Evolutionary conservation across 2,113 vertebrate genomes (phyloP).

Genomic region (Gymnorhina tibicen): DNA sequence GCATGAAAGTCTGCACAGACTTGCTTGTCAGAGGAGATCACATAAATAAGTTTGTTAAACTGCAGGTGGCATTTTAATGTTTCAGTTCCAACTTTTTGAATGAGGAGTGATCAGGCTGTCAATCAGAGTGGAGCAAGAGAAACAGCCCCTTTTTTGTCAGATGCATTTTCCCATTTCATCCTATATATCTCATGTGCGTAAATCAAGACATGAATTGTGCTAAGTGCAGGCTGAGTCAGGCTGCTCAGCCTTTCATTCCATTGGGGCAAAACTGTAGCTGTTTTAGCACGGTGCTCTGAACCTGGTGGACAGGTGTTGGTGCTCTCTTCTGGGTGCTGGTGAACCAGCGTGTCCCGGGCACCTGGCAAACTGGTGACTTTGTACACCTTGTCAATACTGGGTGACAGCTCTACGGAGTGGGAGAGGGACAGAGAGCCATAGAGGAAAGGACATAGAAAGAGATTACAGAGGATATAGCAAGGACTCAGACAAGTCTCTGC

Average conservation of each 20-base stretch:
- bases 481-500: background rate
- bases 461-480: background rate
- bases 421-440: background rate
- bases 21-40: background rate
- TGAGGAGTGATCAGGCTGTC: background rate
- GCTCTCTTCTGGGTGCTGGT: background rate
- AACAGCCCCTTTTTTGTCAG: background rate
- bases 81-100: background rate
- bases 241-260: rapidly evolving
- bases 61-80: background rate
- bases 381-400: background rate
- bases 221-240: background rate
- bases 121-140: background rate
- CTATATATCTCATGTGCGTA: rapidly evolving
- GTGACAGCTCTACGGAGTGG: background rate
- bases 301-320: background rate
- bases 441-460: background rate
- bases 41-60: background rate
- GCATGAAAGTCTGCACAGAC: background rate
- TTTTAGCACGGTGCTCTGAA: background rate
- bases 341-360: background rate
- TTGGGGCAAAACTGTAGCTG: background rate
- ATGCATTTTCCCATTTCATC: background rate
- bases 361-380: background rate
- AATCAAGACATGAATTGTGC: background rate